These are phyloP conservation scores for Ommatoiulus sabulosus DNA, from an alignment of 2,888 invertebrate genomes.

Conservation along the genomic window DNA sequence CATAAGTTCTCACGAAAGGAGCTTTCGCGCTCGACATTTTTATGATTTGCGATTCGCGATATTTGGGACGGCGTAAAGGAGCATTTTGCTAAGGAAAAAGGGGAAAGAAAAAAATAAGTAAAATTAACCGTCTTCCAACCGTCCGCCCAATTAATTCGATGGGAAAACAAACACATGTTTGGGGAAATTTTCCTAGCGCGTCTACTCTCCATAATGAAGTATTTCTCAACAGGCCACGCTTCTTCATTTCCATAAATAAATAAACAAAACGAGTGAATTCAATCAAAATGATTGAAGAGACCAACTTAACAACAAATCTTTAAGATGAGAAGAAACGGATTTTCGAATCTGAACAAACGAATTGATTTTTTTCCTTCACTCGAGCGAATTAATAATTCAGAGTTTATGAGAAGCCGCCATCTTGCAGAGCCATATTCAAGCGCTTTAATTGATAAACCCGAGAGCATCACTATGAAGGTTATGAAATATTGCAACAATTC, in stretches of 20 bases:
- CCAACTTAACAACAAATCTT: background rate
- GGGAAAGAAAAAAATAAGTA: background rate
- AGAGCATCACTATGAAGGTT: too few relatives aligned
- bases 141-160: conserved; percentile 21
- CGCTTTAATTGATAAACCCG: conserved; percentile 1
- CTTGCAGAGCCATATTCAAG: background rate
- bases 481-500: too few relatives aligned
- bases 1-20: background rate
- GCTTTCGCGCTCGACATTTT: conserved; percentile 2
- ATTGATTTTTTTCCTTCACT: background rate
- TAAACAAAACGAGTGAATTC: conserved; percentile 36
- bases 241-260: conserved; percentile 24
- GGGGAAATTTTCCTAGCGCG: background rate
- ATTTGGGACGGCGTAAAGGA: background rate
- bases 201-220: background rate
- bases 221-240: background rate
- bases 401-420: conserved; percentile 21
- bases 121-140: conserved; percentile 24
- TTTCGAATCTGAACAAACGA: background rate
- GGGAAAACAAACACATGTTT: conserved; percentile 26
- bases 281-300: conserved; percentile 7
- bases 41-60: conserved; percentile 3
- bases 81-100: background rate
- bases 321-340: background rate
- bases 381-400: background rate